phyloP scores from a whole-genome alignment of 2,888 invertebrate species.

The Acleris emargana region DNA sequence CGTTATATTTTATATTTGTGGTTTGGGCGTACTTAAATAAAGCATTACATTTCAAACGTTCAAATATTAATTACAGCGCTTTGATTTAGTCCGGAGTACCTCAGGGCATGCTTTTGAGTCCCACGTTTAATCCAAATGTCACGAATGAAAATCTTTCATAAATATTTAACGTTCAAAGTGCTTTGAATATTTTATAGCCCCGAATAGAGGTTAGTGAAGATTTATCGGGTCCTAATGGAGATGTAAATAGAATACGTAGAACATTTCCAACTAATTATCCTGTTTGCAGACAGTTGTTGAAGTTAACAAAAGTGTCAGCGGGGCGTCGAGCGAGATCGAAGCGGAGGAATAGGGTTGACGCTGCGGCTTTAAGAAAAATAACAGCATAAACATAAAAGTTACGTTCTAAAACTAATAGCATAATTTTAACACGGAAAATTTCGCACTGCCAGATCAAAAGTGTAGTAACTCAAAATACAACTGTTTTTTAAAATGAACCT shows the following conservation, averaged over 20 bases:
- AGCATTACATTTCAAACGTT: constrained; percentile 5
- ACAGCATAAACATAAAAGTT: background rate
- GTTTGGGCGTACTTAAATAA: background rate
- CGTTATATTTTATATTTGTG: constrained; percentile 3
- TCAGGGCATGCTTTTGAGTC: constrained; percentile 9
- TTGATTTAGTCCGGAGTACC: constrained; percentile 11
- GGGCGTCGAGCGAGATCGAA: constrained; percentile 20
- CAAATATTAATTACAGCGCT: constrained; percentile 18
- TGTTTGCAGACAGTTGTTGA: constrained; percentile 29
- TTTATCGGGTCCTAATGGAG: constrained; percentile 22
- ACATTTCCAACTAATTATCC: constrained; percentile 37
- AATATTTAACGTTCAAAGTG: constrained; percentile 27
- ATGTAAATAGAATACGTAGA: constrained; percentile 36
- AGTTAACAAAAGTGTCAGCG: constrained; percentile 34
- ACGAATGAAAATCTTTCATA: constrained; percentile 16
- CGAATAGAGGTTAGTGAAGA: background rate
- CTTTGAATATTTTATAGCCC: constrained; percentile 11
- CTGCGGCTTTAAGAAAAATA: background rate
- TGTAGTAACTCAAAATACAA: no score
- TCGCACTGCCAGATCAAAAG: no score
- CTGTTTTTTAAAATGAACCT: no score
- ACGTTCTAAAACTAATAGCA: no score
- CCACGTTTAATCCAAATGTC: constrained; percentile 21
- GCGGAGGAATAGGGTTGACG: constrained; percentile 17
- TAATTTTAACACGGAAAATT: no score